Percentiles rank a stretch among this genome's conserved stretches.
Evolutionary conservation across 2,888 invertebrate species (phyloP).

Genomic region (Pristionchus fissidentatus): DNA sequence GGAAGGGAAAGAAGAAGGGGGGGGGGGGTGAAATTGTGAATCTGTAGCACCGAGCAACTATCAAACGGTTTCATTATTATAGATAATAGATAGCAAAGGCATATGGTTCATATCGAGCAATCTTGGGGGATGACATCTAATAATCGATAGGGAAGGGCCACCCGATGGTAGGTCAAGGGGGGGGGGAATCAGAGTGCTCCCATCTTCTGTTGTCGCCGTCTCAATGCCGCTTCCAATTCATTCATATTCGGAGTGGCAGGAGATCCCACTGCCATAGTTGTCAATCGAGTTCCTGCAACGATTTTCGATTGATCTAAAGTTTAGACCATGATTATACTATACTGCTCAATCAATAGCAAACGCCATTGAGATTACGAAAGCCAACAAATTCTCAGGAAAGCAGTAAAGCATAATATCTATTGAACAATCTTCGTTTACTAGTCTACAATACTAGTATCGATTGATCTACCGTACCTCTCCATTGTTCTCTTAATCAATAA

Average conservation of each 20-base stretch:
- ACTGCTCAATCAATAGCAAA: not conserved
- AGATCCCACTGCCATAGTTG: conserved; percentile 16
- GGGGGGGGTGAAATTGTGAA: not conserved
- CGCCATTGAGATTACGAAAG: not conserved
- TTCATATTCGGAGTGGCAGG: conserved; percentile 51
- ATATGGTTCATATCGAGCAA: not conserved
- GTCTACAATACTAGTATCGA: too few relatives aligned
- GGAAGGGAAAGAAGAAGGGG: not conserved
- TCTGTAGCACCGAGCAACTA: not conserved
- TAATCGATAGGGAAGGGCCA: not conserved
- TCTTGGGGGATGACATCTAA: not conserved
- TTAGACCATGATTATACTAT: not conserved
- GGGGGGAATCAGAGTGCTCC: conserved; percentile 14
- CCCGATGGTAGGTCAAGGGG: not conserved
- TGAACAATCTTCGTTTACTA: not conserved
- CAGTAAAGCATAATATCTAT: not conserved
- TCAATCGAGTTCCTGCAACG: conserved; percentile 37
- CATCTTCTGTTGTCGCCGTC: conserved; percentile 57
- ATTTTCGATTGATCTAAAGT: not conserved
- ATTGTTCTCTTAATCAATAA: not conserved
- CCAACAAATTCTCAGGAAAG: not conserved
- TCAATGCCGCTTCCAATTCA: conserved; percentile 65
- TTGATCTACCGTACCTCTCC: not conserved
- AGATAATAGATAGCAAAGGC: not conserved
- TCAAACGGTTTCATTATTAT: not conserved